phyloP scores from a whole-genome alignment of 1,140 invertebrate genomes.

The Tetramorium parvispinum region DNA sequence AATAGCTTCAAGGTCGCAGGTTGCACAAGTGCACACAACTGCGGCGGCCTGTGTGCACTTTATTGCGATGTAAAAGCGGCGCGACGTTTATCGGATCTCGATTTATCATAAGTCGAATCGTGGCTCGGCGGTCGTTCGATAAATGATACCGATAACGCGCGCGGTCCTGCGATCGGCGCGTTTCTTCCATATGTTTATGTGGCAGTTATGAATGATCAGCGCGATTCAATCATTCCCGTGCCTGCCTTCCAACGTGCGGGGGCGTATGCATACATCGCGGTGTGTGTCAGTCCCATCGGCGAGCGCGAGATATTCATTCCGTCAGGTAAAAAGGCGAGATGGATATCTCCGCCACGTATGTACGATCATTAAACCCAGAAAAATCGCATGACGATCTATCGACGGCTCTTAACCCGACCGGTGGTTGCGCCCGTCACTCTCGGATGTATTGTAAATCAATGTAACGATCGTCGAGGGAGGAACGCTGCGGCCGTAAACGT shows the following conservation, averaged over 20 bases:
- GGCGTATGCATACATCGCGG: conserved; percentile 12
- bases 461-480: neutral
- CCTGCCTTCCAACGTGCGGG: neutral
- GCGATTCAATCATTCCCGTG: conserved; percentile 34
- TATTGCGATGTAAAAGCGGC: conserved; percentile 33
- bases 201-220: conserved; percentile 51
- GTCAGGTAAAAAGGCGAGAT: neutral
- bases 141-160: conserved; percentile 24
- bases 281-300: conserved; percentile 1
- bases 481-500: neutral
- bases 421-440: neutral
- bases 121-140: conserved; percentile 19
- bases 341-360: neutral
- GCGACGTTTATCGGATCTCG: conserved; percentile 34
- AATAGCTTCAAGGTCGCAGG: conserved; percentile 32
- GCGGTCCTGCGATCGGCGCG: neutral
- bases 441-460: conserved; percentile 19
- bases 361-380: conserved; percentile 15
- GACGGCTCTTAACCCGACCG: neutral
- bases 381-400: conserved; percentile 19
- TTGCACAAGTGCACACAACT: conserved; percentile 42
- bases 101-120: conserved; percentile 49
- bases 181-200: conserved; percentile 23
- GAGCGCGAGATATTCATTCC: conserved; percentile 1
- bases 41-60: neutral